Conservation (phyloP, 1,140 invertebrate species). For the Drosophila tristis region DNA sequence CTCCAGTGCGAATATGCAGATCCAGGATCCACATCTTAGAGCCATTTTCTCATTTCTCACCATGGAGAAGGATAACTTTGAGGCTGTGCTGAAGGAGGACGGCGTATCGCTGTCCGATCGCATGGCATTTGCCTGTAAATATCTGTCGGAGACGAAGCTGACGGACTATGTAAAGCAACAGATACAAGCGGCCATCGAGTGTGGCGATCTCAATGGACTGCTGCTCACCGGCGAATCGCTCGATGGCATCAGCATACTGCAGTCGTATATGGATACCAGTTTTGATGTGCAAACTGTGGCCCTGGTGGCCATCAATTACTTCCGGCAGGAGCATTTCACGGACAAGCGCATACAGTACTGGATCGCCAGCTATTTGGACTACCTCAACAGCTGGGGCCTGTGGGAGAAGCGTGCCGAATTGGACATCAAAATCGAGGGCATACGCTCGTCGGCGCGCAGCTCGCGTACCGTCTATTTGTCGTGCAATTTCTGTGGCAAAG, state of each 20-base stretch:
- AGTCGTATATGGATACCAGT: conserved; percentile 94
- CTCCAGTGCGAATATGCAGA: conserved; percentile 87
- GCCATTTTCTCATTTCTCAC: conserved; percentile 97
- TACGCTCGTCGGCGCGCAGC: conserved; percentile 84
- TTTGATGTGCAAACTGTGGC: conserved; percentile 95
- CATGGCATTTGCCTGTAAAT: conserved; percentile 97
- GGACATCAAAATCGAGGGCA: conserved; percentile 84
- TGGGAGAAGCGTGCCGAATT: conserved; percentile 91
- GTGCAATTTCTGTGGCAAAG: conserved; percentile 98
- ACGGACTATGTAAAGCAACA: conserved; percentile 91
- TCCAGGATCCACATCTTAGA: conserved; percentile 94
- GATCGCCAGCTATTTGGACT: conserved; percentile 89
- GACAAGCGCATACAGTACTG: conserved; percentile 88
- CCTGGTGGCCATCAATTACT: conserved; percentile 91
- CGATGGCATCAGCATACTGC: conserved; percentile 92
- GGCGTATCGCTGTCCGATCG: conserved; percentile 94
- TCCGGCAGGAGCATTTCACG: conserved; percentile 87
- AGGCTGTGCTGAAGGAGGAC: conserved; percentile 91
- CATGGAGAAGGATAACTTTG: conserved; percentile 91
- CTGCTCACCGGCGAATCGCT: conserved; percentile 91
- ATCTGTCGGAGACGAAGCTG: conserved; percentile 92
- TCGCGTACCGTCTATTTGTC: conserved; percentile 93
- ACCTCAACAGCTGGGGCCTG: conserved; percentile 90
- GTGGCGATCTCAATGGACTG: conserved; percentile 93
- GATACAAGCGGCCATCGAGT: conserved; percentile 88